phyloP scores from a whole-genome alignment of 2,113 vertebrate genomes.

The Rhadina sibilatrix region DNA sequence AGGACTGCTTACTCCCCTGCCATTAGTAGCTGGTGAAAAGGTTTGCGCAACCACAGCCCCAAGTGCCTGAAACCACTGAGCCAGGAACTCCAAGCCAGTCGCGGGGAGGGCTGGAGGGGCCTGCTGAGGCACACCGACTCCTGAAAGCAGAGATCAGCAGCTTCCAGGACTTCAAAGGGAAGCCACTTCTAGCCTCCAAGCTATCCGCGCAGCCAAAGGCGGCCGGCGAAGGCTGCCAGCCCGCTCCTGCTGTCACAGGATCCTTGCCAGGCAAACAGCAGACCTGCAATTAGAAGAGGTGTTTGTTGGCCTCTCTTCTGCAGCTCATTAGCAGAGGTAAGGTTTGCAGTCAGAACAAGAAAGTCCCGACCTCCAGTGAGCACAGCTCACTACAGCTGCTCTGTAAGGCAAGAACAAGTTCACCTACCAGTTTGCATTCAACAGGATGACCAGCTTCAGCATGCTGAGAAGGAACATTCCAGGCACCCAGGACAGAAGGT shows the following conservation, averaged over 20 bases:
- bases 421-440: background rate
- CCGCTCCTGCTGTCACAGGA: conserved; percentile 35
- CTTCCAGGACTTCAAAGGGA: conserved; percentile 54
- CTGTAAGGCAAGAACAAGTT: background rate
- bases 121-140: background rate
- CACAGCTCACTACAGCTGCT: background rate
- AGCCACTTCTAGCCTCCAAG: background rate
- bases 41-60: background rate
- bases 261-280: conserved; percentile 21
- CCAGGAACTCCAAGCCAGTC: background rate
- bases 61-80: background rate
- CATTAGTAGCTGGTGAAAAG: rapidly evolving
- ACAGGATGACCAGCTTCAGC: background rate
- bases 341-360: background rate
- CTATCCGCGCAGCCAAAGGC: background rate
- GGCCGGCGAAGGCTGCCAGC: background rate
- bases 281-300: conserved; percentile 31
- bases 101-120: background rate
- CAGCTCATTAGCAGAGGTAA: background rate
- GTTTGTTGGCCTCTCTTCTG: conserved; percentile 17
- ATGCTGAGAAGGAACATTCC: background rate
- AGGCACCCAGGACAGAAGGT: background rate
- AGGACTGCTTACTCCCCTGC: background rate
- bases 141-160: conserved; percentile 8
- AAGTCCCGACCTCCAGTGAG: background rate